A percentile compares a stretch with the other conserved stretches of the same genome.
These are phyloP conservation scores for Gopherus evgoodei DNA, from an alignment of 2,113 vertebrate species.

Conservation along the genomic window DNA sequence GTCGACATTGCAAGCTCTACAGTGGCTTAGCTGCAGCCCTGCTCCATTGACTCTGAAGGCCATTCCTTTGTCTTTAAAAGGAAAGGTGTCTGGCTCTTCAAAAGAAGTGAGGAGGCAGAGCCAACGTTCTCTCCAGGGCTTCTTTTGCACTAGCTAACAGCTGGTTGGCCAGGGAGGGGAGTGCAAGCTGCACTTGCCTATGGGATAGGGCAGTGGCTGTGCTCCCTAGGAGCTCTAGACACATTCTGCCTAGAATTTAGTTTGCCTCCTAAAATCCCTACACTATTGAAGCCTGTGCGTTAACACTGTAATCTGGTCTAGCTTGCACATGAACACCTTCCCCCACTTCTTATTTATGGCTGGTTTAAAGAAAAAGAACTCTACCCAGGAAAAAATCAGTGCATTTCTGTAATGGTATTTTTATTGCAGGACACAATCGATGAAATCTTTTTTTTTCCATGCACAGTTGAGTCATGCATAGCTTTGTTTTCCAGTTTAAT, in stretches of 20 bases:
- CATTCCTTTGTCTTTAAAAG: not conserved
- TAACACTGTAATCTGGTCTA: not conserved
- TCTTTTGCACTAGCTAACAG: not conserved
- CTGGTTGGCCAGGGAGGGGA: fast-evolving
- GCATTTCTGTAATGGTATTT: slow-evolving; percentile 40
- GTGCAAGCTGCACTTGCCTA: not conserved
- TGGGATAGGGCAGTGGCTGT: not conserved
- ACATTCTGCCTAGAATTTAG: not conserved
- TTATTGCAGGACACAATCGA: not conserved
- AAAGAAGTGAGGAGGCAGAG: not conserved
- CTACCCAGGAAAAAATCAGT: slow-evolving; percentile 1
- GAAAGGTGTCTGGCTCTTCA: not conserved
- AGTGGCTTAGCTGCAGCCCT: not conserved
- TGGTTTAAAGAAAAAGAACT: not conserved
- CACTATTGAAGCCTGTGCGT: not conserved
- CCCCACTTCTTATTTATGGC: slow-evolving; percentile 1
- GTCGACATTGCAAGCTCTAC: not conserved
- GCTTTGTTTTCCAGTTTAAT: slow-evolving; percentile 55
- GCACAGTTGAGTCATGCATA: not conserved
- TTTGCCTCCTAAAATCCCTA: not conserved
- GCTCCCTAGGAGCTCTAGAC: not conserved
- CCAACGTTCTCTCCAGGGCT: not conserved
- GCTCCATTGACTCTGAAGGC: not conserved
- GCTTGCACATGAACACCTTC: not conserved
- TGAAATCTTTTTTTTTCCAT: slow-evolving; percentile 44